Evolutionary conservation across 2,113 vertebrate genomes (phyloP), one percentile per base, ranked within the genome.

Genomic region (Eclectus roratus): DNA sequence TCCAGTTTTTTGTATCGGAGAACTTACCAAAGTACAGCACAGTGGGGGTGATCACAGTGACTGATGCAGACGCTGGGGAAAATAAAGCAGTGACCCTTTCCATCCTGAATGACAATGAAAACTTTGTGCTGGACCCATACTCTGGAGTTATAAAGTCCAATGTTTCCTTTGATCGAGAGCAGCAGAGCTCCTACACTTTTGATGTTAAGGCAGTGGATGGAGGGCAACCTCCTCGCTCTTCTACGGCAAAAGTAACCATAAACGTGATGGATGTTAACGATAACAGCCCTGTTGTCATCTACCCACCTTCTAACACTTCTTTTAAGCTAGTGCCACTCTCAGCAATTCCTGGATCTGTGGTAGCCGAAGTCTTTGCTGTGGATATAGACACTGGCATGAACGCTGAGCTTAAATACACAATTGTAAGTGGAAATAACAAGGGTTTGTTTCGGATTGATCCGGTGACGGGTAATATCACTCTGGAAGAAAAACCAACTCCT

Each of bases 231-330:
- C 98, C 99, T 21, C 99, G 99, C 44, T 99, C 99, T 87, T 99
- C 99, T 19, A 99, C 99, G 3, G 99, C 99, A 1, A 99, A 99
- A 98, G 99, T 99, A 69, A 99, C 99, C 43, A 99, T 99, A 97
- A 99, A 99, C 19, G 99, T 99, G 95, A 99, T 99, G 88, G 99
- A 99, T 94, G 99, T 99, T 87, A 99, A 99, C 2, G 99, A 99
- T 96, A 99, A 99, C 94, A 99, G 98, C 52, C 99, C 99, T 0
- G 98, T 99, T 43, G 99, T 99, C 95, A 99, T 99, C 88, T 99
- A 98, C 44, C 99, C 99, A 16, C 99, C 99, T 56, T 99, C 99
- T 46, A 99, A 99, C 93, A 99, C 99, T n/a, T 99, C 99, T 8
- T 99, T 99, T 95, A 99, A 99, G 95, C 97, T 99, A 33, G 99